Percentiles rank a stretch among this genome's conserved stretches.
phyloP scores from a whole-genome alignment of 1,140 invertebrate genomes.

The Holotrichia oblita region DNA sequence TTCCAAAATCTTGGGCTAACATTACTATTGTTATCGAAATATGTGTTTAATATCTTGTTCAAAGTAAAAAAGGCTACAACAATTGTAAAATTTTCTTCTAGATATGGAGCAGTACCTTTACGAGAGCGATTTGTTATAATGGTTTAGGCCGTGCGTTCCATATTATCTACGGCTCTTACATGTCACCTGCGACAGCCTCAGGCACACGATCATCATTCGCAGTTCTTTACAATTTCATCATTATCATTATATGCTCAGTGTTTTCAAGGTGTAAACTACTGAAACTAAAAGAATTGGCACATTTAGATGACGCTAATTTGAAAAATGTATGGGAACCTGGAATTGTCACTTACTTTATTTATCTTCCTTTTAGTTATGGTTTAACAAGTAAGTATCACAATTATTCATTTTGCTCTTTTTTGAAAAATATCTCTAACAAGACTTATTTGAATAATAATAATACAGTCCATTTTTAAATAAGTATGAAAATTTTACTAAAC shows the following conservation, averaged over 20 bases:
- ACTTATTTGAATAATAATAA: no score
- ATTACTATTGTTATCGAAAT: no score
- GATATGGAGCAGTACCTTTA: neutral
- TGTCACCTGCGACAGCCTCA: neutral
- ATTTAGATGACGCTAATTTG: neutral
- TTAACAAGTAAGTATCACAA: neutral
- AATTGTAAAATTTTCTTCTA: neutral
- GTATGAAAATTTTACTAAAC: no score
- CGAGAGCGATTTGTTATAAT: neutral
- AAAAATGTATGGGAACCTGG: neutral
- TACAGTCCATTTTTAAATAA: no score
- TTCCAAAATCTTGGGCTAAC: no score
- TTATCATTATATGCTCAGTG: neutral
- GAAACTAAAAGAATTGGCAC: neutral
- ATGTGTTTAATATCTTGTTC: no score
- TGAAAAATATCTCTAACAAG: no score
- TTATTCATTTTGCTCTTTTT: neutral
- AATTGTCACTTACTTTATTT: neutral
- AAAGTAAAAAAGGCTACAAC: no score
- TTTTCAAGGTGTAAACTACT: neutral
- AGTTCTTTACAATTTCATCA: neutral
- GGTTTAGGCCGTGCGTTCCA: neutral
- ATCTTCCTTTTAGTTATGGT: neutral
- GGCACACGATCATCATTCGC: neutral
- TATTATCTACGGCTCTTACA: neutral